A percentile compares a stretch with the other conserved stretches of the same genome.
Conservation (phyloP, 2,113 vertebrate genomes). For the Boleophthalmus pectinirostris region DNA sequence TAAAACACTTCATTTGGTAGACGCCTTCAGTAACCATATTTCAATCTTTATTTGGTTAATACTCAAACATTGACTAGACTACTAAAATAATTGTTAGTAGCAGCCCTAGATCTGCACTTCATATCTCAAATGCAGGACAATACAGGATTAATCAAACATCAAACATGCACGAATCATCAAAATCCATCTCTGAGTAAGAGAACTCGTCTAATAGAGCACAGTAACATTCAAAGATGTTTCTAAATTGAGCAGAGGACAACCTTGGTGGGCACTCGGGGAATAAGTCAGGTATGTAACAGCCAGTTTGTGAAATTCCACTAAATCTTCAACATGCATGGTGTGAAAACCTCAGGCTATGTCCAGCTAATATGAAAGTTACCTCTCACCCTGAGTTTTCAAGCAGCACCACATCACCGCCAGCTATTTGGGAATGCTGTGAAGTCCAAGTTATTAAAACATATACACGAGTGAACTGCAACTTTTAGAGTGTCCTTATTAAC, state of each 20-base stretch:
- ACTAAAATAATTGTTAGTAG: no score
- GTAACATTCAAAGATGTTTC: background rate
- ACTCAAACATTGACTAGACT: no score
- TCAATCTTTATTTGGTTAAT: no score
- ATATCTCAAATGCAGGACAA: no score
- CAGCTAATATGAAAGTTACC: constrained; percentile 2
- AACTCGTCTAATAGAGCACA: no score
- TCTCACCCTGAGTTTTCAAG: background rate
- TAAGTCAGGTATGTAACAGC: background rate
- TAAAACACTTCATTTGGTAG: no score
- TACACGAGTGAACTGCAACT: background rate
- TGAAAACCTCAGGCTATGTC: constrained; percentile 9
- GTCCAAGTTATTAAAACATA: background rate
- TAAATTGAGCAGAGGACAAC: background rate
- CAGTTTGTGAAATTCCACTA: background rate
- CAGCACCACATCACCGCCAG: background rate
- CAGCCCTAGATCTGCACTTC: no score
- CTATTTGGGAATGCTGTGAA: constrained; percentile 1
- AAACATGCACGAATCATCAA: no score
- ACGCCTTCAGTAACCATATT: no score
- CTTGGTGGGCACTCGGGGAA: background rate
- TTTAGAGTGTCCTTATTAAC: background rate
- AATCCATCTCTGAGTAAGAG: no score
- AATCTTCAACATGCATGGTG: background rate
- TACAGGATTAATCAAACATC: no score